Evolutionary conservation across 2,113 vertebrate genomes (phyloP).

Genomic region (Halichoerus grypus): DNA sequence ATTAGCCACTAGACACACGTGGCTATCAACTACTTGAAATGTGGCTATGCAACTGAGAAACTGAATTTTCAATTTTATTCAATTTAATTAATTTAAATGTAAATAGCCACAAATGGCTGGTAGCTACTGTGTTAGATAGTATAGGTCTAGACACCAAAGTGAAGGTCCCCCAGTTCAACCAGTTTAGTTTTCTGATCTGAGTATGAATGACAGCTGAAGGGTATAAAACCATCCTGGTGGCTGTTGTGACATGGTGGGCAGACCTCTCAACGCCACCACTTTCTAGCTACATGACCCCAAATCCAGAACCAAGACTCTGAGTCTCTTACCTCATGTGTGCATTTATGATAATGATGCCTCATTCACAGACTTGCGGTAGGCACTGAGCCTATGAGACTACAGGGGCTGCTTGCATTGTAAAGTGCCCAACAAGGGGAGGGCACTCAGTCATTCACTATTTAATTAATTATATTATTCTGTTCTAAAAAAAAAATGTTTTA

Average conservation of each 20-base stretch:
- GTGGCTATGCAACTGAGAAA: neutral
- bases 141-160: neutral
- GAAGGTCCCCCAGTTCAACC: neutral
- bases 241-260: neutral
- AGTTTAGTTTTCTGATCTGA: neutral
- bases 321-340: neutral
- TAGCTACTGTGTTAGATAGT: neutral
- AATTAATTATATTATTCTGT: neutral
- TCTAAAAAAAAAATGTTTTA: neutral
- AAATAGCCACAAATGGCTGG: neutral
- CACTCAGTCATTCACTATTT: neutral
- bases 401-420: neutral
- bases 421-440: neutral
- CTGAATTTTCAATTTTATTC: neutral
- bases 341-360: neutral
- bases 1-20: neutral
- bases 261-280: neutral
- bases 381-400: neutral
- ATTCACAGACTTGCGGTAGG: neutral
- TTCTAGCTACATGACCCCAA: too few relatives aligned
- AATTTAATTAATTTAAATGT: neutral
- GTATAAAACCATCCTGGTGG: neutral
- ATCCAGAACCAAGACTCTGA: neutral
- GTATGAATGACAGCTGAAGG: neutral
- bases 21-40: neutral